A percentile compares a stretch with the other conserved stretches of the same genome.
phyloP scores from a whole-genome alignment of 2,113 vertebrate species.

The Gallinago jamesoni region DNA sequence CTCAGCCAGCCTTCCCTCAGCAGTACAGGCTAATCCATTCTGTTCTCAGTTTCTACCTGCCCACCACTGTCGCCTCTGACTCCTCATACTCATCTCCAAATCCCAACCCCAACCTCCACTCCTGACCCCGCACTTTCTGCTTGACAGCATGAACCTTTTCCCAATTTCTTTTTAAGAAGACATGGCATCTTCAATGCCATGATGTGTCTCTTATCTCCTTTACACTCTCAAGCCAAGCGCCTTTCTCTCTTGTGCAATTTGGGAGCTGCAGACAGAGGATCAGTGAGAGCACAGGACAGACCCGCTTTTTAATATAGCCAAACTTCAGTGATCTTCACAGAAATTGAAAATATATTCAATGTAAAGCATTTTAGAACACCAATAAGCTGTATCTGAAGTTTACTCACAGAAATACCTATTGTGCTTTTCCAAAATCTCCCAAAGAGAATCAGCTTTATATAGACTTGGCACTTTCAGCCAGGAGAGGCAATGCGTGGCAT shows the following conservation, averaged over 20 bases:
- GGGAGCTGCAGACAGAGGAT: background rate
- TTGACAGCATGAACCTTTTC: background rate
- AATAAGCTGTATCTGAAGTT: background rate
- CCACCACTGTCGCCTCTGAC: background rate
- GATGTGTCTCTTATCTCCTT: background rate
- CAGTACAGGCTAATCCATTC: background rate
- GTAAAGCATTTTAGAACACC: background rate
- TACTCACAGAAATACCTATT: background rate
- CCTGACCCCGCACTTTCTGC: background rate
- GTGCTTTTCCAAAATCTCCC: background rate
- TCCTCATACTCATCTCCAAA: background rate
- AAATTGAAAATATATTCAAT: background rate
- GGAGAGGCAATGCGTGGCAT: background rate
- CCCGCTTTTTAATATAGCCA: background rate
- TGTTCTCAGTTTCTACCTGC: background rate
- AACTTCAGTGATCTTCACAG: background rate
- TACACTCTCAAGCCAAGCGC: background rate
- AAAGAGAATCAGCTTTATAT: background rate
- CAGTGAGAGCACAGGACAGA: background rate
- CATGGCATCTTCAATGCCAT: background rate
- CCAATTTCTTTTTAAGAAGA: background rate
- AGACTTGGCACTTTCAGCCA: background rate
- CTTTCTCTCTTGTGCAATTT: background rate
- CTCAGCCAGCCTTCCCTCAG: background rate
- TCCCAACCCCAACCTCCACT: background rate